phyloP scores from a whole-genome alignment of 2,797 vertebrate species.

The Rhincodon typus region DNA sequence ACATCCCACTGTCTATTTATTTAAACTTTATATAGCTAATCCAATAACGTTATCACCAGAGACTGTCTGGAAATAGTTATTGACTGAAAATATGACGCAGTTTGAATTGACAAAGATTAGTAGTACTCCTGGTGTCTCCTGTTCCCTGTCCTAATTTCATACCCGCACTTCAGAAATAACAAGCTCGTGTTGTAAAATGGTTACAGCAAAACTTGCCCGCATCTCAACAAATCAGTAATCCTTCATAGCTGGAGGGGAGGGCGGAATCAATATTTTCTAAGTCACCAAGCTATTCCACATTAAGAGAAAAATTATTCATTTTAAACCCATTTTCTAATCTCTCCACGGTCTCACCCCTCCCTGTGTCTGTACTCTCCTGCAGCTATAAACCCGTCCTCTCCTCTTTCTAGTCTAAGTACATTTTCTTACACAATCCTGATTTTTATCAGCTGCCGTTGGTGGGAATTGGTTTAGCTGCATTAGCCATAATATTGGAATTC shows the following conservation, averaged over 20 bases:
- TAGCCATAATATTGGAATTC: background rate
- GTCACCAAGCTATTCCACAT: background rate
- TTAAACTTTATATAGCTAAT: background rate
- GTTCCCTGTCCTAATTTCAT: background rate
- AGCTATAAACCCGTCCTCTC: background rate
- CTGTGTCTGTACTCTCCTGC: background rate
- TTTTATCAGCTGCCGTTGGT: background rate
- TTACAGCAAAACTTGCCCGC: background rate
- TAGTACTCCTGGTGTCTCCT: background rate
- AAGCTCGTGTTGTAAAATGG: background rate
- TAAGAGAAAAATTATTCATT: background rate
- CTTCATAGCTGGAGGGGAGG: background rate
- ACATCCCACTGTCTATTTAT: background rate
- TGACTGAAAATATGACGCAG: background rate
- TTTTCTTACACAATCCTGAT: background rate
- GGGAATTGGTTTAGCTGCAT: background rate
- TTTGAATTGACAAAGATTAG: background rate
- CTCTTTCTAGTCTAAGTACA: background rate
- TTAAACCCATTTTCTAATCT: background rate
- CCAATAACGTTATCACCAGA: background rate
- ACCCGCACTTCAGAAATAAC: background rate
- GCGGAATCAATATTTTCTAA: background rate
- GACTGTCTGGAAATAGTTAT: background rate
- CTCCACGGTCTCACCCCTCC: background rate
- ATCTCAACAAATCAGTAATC: background rate